Evolutionary conservation across 2,797 vertebrate genomes (phyloP).

Genomic region (Crypturellus tataupa): DNA sequence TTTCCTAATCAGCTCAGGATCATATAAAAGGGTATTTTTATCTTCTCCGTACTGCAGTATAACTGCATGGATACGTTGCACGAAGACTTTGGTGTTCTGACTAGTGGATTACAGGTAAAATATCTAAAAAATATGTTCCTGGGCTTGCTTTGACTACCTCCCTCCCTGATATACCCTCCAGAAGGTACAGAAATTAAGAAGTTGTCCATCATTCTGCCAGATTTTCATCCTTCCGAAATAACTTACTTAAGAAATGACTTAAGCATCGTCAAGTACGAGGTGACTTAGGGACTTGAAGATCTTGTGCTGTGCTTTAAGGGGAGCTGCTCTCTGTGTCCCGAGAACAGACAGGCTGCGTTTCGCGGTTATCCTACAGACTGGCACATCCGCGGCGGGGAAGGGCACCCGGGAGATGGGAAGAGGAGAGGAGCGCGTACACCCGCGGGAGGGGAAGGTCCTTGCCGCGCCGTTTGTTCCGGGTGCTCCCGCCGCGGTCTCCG

Average conservation of each 20-base stretch:
- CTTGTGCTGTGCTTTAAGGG: rapidly evolving
- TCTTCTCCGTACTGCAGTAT: rapidly evolving
- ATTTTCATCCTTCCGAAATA: neutral
- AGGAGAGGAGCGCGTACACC: too few relatives aligned
- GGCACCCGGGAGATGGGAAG: too few relatives aligned
- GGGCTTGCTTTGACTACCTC: rapidly evolving
- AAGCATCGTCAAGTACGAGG: neutral
- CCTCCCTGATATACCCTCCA: neutral
- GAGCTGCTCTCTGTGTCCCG: neutral
- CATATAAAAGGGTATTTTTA: neutral
- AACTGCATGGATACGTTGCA: neutral
- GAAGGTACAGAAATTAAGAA: neutral
- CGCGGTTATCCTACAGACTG: too few relatives aligned
- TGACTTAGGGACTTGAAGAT: neutral
- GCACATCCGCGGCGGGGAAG: too few relatives aligned
- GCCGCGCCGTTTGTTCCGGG: too few relatives aligned
- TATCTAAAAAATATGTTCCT: neutral
- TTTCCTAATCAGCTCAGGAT: neutral
- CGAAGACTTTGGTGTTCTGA: neutral
- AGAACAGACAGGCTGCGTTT: neutral
- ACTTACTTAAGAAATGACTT: neutral
- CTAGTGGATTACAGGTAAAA: neutral
- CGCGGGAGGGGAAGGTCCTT: too few relatives aligned
- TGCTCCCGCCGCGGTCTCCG: too few relatives aligned
- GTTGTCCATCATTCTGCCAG: neutral